Evolutionary conservation across 2,888 invertebrate genomes (phyloP), one percentile per base, ranked within the genome.

Genomic region (Oconnorella tubifera): DNA sequence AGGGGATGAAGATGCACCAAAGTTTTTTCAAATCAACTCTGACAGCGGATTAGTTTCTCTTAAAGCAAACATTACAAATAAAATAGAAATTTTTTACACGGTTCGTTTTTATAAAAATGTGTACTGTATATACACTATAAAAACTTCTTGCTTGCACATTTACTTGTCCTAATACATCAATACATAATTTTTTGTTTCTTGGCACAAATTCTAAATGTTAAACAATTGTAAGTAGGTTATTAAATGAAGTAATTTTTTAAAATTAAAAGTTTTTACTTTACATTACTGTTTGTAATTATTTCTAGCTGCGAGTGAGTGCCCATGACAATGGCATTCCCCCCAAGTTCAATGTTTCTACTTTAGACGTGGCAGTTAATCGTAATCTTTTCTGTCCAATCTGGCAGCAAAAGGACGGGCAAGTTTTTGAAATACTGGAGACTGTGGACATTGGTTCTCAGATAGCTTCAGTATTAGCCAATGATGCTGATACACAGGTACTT

Each of bases 311-410:
- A 14, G 67, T 73, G 27, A 58, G 65, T 31, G 72, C 71, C 14
- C 62, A 32, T 51, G 73, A 73, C 40, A 63, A 67, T 32, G 73
- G 73, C 4, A 56, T 55, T 14, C 73, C 73, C 6, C 55, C 70
- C 4, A 64, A 58, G 50, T 57, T 48, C 25, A 55, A 48, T 53
- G 64, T 57, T 1, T 63, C 63, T 1, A 55, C 64, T 0, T 67
- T 73, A 25, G 62, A 53, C 3, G 64, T 77, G 2, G 69, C 50
- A 0, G 72, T 77, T 6, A 72, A 73, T 56, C 66, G 75, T 28
- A 77, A 77, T 61, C 70, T 73, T 49, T 59, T 71, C 73, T 64
- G 73, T 31, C 80, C 80, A 3, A 33, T n/a, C 19, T 73, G 73
- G 71, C 51, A 27, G 32, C 4, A 4, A 14, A 28, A 31, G 0